Percentiles rank a stretch among this genome's conserved stretches.
phyloP scores from a whole-genome alignment of 2,113 vertebrate species.

The Brevimyrus niger region DNA sequence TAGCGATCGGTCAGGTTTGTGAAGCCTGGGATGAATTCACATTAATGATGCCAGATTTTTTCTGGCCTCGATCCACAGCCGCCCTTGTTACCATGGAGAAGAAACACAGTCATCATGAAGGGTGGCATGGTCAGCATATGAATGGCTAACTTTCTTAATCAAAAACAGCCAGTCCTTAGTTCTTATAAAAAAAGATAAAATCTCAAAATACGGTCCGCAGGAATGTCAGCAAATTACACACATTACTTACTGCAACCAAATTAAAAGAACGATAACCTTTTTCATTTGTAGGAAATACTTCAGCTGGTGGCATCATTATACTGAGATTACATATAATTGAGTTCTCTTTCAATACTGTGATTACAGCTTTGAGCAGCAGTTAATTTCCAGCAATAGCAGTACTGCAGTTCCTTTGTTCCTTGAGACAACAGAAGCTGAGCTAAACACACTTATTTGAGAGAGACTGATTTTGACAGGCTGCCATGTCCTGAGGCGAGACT shows the following conservation, averaged over 20 bases:
- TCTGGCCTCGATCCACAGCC: not conserved
- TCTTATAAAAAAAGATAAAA: not conserved
- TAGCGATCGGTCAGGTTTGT: not conserved
- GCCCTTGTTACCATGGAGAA: not conserved
- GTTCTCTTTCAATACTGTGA: slow-evolving; percentile 22
- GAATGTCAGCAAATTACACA: slow-evolving; percentile 11
- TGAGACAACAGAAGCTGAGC: slow-evolving; percentile 1
- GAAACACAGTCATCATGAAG: not conserved
- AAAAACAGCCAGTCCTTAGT: not conserved
- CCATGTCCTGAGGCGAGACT: not conserved
- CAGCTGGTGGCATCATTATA: slow-evolving; percentile 30
- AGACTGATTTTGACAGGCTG: slow-evolving; percentile 17
- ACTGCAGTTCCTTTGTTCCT: not conserved
- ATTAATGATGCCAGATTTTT: not conserved
- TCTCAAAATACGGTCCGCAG: not conserved
- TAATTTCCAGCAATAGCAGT: slow-evolving; percentile 33
- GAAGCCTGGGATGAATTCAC: not conserved
- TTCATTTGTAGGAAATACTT: slow-evolving; percentile 28
- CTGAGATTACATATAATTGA: not conserved
- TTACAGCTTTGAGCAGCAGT: slow-evolving; percentile 32
- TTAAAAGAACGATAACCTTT: slow-evolving; percentile 31
- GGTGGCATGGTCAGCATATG: not conserved
- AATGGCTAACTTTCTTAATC: not conserved
- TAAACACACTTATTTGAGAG: not conserved
- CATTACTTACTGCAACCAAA: slow-evolving; percentile 16